These are phyloP conservation scores for Pipistrellus kuhlii DNA, from an alignment of 2,797 vertebrate genomes.

Conservation along the genomic window DNA sequence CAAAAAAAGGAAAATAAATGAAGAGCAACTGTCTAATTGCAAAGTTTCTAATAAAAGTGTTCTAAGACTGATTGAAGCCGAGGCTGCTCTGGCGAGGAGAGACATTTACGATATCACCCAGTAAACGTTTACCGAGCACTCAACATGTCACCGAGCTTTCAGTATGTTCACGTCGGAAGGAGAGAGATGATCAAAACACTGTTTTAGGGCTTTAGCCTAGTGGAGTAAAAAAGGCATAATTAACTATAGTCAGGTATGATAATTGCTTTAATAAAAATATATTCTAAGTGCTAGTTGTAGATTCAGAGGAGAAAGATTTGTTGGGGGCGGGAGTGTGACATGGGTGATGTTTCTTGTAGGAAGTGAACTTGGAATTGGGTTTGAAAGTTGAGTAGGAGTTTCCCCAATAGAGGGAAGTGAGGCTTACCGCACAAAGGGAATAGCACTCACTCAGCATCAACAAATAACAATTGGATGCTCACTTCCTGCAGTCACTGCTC, in stretches of 20 bases:
- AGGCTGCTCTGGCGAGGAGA: conserved; percentile 20
- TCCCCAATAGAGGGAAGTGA: neutral
- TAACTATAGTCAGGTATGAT: neutral
- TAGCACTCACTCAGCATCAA: neutral
- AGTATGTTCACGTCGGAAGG: conserved; percentile 3
- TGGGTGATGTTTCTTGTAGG: neutral
- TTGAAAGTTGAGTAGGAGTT: neutral
- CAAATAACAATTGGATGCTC: neutral
- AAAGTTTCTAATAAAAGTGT: neutral
- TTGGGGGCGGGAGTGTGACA: neutral
- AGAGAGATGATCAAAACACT: conserved; percentile 42
- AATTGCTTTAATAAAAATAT: conserved; percentile 24
- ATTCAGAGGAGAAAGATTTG: neutral
- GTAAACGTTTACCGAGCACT: neutral
- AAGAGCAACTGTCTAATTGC: neutral
- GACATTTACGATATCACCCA: conserved; percentile 16
- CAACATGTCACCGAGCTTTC: neutral
- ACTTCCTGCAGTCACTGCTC: neutral
- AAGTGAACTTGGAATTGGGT: neutral
- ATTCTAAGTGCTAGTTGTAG: neutral
- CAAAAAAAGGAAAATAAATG: neutral
- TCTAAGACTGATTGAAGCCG: neutral
- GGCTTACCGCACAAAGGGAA: neutral
- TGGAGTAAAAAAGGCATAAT: neutral
- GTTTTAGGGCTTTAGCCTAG: neutral